phyloP scores from a whole-genome alignment of 23 tunicate genomes.

The Ascidia mentula region DNA sequence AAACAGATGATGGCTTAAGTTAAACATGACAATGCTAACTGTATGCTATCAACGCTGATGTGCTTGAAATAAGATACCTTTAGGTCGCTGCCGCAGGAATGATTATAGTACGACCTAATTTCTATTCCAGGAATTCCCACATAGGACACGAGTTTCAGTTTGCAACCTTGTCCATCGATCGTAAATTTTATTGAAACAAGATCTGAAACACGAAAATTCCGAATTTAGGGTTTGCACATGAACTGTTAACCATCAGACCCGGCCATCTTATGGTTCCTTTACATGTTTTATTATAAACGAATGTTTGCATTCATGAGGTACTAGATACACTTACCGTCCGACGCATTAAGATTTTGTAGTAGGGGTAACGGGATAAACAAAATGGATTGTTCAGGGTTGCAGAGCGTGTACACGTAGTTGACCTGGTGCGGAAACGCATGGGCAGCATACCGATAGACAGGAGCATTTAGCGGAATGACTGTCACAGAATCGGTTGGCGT shows the following conservation, averaged over 20 bases:
- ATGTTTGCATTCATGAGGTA: too few relatives aligned
- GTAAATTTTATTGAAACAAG: background rate
- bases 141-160: background rate
- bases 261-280: too few relatives aligned
- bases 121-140: background rate
- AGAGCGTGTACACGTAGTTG: background rate
- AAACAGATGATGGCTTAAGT: too few relatives aligned
- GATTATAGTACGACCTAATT: background rate
- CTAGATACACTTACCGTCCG: too few relatives aligned
- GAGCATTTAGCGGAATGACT: background rate
- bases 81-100: background rate
- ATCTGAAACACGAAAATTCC: background rate
- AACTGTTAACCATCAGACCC: too few relatives aligned
- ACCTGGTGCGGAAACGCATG: background rate
- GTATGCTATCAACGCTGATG: too few relatives aligned
- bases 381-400: background rate
- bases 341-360: background rate
- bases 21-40: too few relatives aligned
- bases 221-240: too few relatives aligned
- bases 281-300: too few relatives aligned
- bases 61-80: too few relatives aligned
- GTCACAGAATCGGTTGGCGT: background rate
- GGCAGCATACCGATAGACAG: background rate
- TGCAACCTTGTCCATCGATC: background rate
- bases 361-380: background rate